Evolutionary conservation across 2,888 invertebrate genomes (phyloP).

Genomic region (Cephalotes varians): DNA sequence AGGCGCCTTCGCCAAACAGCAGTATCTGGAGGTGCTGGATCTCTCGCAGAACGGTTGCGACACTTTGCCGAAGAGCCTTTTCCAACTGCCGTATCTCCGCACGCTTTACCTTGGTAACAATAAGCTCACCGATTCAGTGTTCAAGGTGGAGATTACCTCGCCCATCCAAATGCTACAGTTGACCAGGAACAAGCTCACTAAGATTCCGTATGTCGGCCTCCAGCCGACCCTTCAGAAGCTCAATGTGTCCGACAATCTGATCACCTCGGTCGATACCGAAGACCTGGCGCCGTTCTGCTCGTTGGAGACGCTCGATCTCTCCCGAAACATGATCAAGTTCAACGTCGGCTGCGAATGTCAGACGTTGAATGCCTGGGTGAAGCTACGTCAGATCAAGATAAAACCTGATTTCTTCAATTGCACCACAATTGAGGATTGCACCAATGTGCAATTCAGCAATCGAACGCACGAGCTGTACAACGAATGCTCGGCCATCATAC

Average conservation of each 20-base stretch:
- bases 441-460: conserved; percentile 67
- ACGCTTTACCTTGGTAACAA: conserved; percentile 89
- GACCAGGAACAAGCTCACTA: conserved; percentile 88
- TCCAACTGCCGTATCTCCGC: conserved; percentile 88
- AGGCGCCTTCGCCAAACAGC: conserved; percentile 86
- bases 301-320: conserved; percentile 87
- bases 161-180: conserved; percentile 89
- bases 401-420: conserved; percentile 66
- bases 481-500: conserved; percentile 74
- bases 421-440: conserved; percentile 42
- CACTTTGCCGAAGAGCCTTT: conserved; percentile 86
- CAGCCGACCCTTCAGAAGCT: conserved; percentile 88
- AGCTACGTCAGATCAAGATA: conserved; percentile 67
- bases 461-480: conserved; percentile 72
- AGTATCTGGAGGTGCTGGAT: conserved; percentile 87
- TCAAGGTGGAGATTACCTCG: conserved; percentile 85
- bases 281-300: conserved; percentile 89
- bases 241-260: conserved; percentile 89
- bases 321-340: conserved; percentile 74
- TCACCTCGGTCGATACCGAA: conserved; percentile 86
- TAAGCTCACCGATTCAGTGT: conserved; percentile 85
- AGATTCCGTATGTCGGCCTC: conserved; percentile 88
- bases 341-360: conserved; percentile 78
- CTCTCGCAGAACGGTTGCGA: conserved; percentile 87
- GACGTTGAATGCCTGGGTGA: conserved; percentile 77